Evolutionary conservation across 2,797 vertebrate genomes (phyloP), one percentile per base, ranked within the genome.

Genomic region (Tenualosa thibaudeaui): DNA sequence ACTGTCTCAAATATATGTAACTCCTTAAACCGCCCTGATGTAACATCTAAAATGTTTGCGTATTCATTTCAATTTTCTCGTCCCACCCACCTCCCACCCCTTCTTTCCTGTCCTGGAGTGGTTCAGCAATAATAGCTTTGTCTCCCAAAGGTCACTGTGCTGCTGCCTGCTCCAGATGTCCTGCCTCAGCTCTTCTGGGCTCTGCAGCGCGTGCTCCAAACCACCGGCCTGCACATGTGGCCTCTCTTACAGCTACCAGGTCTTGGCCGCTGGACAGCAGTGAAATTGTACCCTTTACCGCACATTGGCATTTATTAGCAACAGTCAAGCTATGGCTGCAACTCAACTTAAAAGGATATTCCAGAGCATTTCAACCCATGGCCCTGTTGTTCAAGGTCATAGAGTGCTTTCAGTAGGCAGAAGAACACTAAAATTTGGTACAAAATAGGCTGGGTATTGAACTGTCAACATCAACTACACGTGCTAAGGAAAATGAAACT

Each of bases 171-270:
- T 60, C 6, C 56, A 60, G 56, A 60, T 60, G 56, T 24, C 56
- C 56, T 62, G 58, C 58, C 58, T 62, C 58, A 62, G 58, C 58
- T 62, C 22, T 62, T 62, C 58, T 62, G 58, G n/a, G 58, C 6
- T 24, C n/a, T 6, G 56, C 56, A 60, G 56, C n/a, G 22, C 17
- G 3, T 17, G 53, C 53, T 54, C 53, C 53, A 54, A 54, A 60
- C 19, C 5, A 7, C 22, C 56, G 12, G 22, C 6, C 22, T 6
- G 2, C 19, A 60, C 5, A 60, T 60, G 56, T 60, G 22, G 22
- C 5, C 58, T 24, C 22, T 62, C 1, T 9, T 24, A 24, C 6
- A 62, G n/a, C 58, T 6, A n/a, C 8, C 7, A 60, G 22, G 56
- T n/a, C 56, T 60, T 60, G 56, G 19, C 7, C 5, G 17, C 54